Conservation (phyloP, 1,140 invertebrate genomes). For the Rhynchophorus ferrugineus region DNA sequence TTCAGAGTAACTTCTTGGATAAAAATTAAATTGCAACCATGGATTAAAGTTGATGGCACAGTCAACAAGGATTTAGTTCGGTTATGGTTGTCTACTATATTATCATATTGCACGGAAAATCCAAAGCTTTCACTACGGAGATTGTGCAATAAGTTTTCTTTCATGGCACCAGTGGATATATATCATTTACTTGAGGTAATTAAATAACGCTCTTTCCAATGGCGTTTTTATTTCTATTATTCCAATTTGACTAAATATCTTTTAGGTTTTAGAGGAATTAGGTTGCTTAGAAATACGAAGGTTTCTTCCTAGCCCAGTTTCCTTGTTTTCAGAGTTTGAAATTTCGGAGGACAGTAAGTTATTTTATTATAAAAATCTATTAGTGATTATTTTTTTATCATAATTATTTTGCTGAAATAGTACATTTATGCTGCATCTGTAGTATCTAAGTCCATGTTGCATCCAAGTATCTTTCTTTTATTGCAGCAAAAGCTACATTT, state of each 20-base stretch:
- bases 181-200: conserved; percentile 31
- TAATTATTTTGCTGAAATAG: background rate
- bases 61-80: conserved; percentile 62
- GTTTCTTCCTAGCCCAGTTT: background rate
- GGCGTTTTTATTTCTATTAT: conserved; percentile 1
- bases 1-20: conserved; percentile 42
- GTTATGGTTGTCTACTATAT: conserved; percentile 57
- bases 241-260: conserved; percentile 2
- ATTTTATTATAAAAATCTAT: too few species aligned
- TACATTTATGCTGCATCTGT: too few species aligned
- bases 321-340: conserved; percentile 22
- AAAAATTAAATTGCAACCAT: conserved; percentile 49
- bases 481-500: conserved; percentile 24
- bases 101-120: conserved; percentile 54
- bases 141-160: conserved; percentile 48
- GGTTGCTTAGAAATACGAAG: conserved; percentile 26
- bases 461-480: background rate
- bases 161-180: conserved; percentile 40
- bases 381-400: too few species aligned
- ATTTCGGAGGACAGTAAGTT: conserved; percentile 17
- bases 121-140: conserved; percentile 50
- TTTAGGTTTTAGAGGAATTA: conserved; percentile 29
- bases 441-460: too few species aligned
- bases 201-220: too few species aligned
- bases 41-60: conserved; percentile 67